These are phyloP conservation scores for Betta splendens DNA, from an alignment of 2,797 vertebrate species.

Conservation along the genomic window DNA sequence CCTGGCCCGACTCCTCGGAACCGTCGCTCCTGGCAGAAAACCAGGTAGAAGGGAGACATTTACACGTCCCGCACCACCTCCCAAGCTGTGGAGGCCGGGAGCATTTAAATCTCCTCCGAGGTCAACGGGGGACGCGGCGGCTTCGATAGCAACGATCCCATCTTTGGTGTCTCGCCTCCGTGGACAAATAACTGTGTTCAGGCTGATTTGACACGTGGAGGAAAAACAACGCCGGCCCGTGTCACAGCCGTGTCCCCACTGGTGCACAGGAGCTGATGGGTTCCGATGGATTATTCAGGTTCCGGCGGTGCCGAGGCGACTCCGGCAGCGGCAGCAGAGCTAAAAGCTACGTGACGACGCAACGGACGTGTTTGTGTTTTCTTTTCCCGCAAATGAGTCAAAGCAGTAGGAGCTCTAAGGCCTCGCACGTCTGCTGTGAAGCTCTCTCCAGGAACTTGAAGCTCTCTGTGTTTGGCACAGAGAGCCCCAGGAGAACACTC, in stretches of 20 bases:
- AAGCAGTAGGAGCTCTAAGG: slow-evolving; percentile 22
- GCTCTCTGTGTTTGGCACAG: slow-evolving; percentile 18
- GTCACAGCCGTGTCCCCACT: slow-evolving; percentile 30
- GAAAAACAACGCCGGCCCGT: neutral
- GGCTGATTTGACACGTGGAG: slow-evolving; percentile 20
- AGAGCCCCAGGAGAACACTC: slow-evolving; percentile 31
- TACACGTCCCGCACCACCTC: slow-evolving; percentile 54
- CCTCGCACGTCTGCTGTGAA: slow-evolving; percentile 17
- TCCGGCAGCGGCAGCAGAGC: slow-evolving; percentile 20
- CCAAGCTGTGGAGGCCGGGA: slow-evolving; percentile 50
- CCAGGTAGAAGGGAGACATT: slow-evolving; percentile 66
- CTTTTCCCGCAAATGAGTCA: slow-evolving; percentile 21
- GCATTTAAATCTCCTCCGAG: slow-evolving; percentile 68
- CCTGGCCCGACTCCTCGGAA: slow-evolving; percentile 45
- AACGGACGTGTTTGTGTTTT: slow-evolving; percentile 27
- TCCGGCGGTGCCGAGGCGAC: slow-evolving; percentile 33
- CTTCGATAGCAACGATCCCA: slow-evolving; percentile 65
- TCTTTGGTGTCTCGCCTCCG: slow-evolving; percentile 53
- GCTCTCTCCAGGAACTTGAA: slow-evolving; percentile 31
- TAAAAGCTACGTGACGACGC: slow-evolving; percentile 45
- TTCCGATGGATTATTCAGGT: slow-evolving; percentile 67
- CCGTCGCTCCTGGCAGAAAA: slow-evolving; percentile 71
- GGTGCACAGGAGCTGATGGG: slow-evolving; percentile 30
- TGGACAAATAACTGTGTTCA: slow-evolving; percentile 42
- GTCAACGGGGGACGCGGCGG: slow-evolving; percentile 61